These are phyloP conservation scores for Steinernema khuongi DNA, from an alignment of 1,140 invertebrate genomes.

Conservation along the genomic window DNA sequence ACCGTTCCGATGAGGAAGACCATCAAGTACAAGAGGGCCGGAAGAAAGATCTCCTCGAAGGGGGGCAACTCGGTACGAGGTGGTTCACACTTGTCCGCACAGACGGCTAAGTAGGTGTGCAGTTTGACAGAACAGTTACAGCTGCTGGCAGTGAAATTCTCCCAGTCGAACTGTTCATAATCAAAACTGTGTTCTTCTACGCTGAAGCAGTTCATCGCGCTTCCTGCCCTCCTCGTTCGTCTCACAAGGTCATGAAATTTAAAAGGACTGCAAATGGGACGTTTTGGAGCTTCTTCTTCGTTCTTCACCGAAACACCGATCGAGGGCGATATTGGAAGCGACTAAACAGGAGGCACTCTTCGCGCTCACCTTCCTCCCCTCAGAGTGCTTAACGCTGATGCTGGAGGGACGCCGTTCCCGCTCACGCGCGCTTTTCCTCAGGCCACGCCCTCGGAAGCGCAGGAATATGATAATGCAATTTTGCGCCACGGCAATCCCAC, in stretches of 20 bases:
- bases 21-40: conserved; percentile 36
- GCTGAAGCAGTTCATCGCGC: conserved; percentile 14
- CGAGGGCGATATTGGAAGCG: not conserved
- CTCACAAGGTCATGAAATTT: not conserved
- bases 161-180: conserved; percentile 9
- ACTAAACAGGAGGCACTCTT: not conserved
- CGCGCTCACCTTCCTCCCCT: not conserved
- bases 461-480: conserved; percentile 12
- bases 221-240: not conserved
- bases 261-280: not conserved
- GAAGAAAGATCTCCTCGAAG: conserved; percentile 33
- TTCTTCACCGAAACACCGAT: not conserved
- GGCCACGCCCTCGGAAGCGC: not conserved
- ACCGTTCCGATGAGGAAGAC: conserved; percentile 41
- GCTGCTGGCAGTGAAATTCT: conserved; percentile 14
- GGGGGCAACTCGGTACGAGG: conserved; percentile 2
- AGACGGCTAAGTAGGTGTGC: conserved; percentile 15
- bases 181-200: conserved; percentile 11
- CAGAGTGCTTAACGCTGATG: not conserved
- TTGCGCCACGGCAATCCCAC: not conserved
- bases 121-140: conserved; percentile 19
- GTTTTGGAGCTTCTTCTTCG: not conserved
- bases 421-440: no score
- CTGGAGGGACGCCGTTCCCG: not conserved
- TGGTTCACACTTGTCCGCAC: not conserved